Evolutionary conservation across 2,113 vertebrate genomes (phyloP), one percentile per base, ranked within the genome.

Genomic region (Thomomys bottae): DNA sequence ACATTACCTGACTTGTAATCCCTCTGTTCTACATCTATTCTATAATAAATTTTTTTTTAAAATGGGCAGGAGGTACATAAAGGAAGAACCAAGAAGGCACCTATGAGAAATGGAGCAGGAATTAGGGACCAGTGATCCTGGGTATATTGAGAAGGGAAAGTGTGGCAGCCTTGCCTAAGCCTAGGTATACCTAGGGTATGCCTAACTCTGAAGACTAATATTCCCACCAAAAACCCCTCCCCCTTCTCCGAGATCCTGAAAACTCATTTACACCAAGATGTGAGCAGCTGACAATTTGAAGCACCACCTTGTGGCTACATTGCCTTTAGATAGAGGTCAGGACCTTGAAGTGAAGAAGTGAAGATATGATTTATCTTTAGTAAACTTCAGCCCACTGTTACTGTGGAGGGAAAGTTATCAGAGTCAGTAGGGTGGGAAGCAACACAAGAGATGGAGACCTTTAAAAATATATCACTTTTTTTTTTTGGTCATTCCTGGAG

Each of bases 251-350:
- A 68, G 40, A 68, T 86, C 59, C 24, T 66, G 40, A 84, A 92
- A 85, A 84, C 49, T 87, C 63, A 42, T 70, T 86, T 76, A 67
- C 26, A 67, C 8, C 57, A 71, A 92, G 86, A 59, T 80, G 8
- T 76, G 76, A 67, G 20, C 26, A 68, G 15, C 86, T 78, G 83
- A 71, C 15, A 84, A 45, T 78, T 73, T 23, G 45, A 42, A 88
- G 34, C 18, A 73, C 24, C 54, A 49, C 57, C 34, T 38, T 72
- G 38, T 64, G 9, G 8, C 73, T 42, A 20, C 26, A 5, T 63
- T 79, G 61, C 34, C 45, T 34, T 92, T 78, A 61, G n/a, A 63
- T 45, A 76, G 66, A 90, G 77, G 42, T 49, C 42, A 82, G 14
- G 24, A n/a, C 64, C 32, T 93, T 86, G 30, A 63, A 79, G 11